Percentiles rank a stretch among this genome's conserved stretches.
These are phyloP conservation scores for Achatina immaculata DNA, from an alignment of 1,140 invertebrate genomes.

Conservation along the genomic window DNA sequence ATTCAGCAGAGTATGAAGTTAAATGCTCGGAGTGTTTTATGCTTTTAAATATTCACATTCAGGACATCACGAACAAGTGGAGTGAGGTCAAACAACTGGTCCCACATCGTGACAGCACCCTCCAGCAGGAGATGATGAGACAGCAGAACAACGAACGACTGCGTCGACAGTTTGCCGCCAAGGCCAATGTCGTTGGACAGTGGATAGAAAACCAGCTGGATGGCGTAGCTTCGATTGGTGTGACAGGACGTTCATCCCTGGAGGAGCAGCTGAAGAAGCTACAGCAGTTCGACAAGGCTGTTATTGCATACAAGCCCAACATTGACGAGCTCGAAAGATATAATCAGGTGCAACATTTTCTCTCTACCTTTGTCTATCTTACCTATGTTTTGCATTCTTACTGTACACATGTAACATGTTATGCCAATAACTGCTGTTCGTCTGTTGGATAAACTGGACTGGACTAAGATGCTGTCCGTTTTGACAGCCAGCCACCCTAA, in stretches of 20 bases:
- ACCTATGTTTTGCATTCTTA: too few species aligned
- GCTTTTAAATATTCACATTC: constrained; percentile 1
- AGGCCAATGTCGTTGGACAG: constrained; percentile 95
- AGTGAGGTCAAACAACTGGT: constrained; percentile 94
- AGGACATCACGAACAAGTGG: constrained; percentile 98
- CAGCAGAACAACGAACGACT: constrained; percentile 98
- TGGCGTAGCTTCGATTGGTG: constrained; percentile 91
- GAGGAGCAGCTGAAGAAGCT: constrained; percentile 95
- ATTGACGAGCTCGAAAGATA: constrained; percentile 99
- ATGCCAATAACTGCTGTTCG: too few species aligned
- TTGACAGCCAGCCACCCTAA: too few species aligned
- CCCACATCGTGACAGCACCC: constrained; percentile 92
- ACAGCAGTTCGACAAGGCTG: constrained; percentile 94
- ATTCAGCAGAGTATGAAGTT: too few species aligned
- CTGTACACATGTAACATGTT: too few species aligned
- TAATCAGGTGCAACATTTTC: constrained; percentile 80
- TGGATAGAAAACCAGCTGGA: constrained; percentile 99
- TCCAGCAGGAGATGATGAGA: constrained; percentile 94
- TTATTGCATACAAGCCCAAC: constrained; percentile 94
- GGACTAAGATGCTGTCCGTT: too few species aligned
- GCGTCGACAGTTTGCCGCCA: constrained; percentile 96
- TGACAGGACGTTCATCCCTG: constrained; percentile 87
- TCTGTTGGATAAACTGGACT: too few species aligned
- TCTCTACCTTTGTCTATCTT: too few species aligned
- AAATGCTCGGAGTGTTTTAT: background rate